phyloP scores from a whole-genome alignment of 2,113 vertebrate species.

The Brachyistius frenatus region DNA sequence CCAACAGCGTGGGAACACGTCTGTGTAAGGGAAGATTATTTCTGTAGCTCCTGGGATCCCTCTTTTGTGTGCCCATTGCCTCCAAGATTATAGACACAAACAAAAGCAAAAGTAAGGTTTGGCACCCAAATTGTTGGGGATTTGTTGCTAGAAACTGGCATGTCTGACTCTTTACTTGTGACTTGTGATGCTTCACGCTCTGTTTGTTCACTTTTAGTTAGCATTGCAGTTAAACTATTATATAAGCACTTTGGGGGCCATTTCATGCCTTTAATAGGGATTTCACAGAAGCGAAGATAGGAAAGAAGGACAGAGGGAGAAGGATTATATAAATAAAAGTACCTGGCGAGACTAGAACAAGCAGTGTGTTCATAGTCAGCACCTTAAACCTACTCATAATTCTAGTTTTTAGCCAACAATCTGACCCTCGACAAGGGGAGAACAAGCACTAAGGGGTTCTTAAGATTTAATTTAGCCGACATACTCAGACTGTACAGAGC shows the following conservation, averaged over 20 bases:
- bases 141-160: neutral
- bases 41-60: neutral
- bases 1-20: constrained; percentile 1
- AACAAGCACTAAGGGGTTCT: neutral
- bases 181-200: neutral
- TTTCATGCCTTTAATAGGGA: neutral
- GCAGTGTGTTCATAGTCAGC: neutral
- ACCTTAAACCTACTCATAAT: neutral
- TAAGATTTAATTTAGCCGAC: neutral
- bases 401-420: neutral
- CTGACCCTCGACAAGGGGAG: neutral
- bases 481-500: neutral
- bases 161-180: neutral
- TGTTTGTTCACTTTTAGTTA: neutral
- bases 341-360: too few species aligned
- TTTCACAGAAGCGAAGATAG: neutral
- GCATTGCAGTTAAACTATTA: neutral
- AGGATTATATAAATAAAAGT: too few species aligned
- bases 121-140: neutral
- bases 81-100: neutral
- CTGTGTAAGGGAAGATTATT: constrained; percentile 1
- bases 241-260: neutral
- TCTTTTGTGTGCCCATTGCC: neutral
- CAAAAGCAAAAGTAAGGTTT: neutral
- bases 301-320: neutral